Evolutionary conservation across 2,113 vertebrate species (phyloP), one percentile per base, ranked within the genome.

Genomic region (Aspiorhynchus laticeps): DNA sequence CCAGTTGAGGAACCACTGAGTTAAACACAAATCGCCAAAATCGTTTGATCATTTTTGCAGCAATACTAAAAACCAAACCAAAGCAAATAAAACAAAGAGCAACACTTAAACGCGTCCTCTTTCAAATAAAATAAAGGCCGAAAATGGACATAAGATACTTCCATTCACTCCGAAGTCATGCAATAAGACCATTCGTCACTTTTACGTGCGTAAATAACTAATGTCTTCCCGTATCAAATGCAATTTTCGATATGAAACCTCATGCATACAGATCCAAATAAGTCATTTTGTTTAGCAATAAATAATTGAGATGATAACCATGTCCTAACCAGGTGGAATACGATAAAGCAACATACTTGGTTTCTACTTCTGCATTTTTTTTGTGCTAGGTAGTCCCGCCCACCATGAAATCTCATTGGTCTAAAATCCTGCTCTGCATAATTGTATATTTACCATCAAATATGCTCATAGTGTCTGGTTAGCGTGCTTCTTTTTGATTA

Each of bases 211-310:
- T 24, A 79, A 73, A 53, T 48, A 56, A 19, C 59, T 28, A 61
- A 86, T 41, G 88, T 89, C 88, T 89, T 89, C 86, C 88, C 59
- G 63, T 75, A 46, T 80, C 46, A 83, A 71, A 61, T 51, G 26
- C 48, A 11, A 61, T 87, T 53, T 65, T 67, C 2, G 46, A 80
- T 59, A 5, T 59, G 53, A 75, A 89, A 84, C 46, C 76, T 84
- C 83, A 84, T 56, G 80, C 65, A 80, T 2, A 83, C 19, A 31
- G 19, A 78, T 87, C 71, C 51, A 91, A 90, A 94, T 93, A 89
- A 92, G 92, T 92, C 92, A 90, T 88, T 94, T 95, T 92, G 93
- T 46, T 90, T 92, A 87, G 93, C 91, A 94, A 91, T 93, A 92
- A 93, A 90, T n/a, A 75, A 15, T 36, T 19, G 46, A 24, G 77